phyloP scores from a whole-genome alignment of 2,113 vertebrate species.

The Psephotus haematonotus region DNA sequence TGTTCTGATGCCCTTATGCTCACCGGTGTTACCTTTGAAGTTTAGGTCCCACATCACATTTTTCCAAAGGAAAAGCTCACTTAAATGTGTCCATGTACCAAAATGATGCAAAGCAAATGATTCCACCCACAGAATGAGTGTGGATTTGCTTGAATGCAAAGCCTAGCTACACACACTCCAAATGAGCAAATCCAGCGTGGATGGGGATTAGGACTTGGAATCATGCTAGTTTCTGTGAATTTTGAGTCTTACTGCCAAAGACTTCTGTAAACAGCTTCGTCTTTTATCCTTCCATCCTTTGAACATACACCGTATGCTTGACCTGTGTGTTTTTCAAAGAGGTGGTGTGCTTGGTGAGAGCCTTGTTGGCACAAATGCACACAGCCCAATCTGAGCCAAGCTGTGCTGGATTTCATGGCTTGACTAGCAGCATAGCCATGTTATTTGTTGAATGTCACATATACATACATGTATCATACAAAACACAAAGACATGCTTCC shows the following conservation, averaged over 20 bases:
- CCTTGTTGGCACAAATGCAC: fast-evolving
- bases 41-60: neutral
- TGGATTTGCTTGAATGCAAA: neutral
- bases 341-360: neutral
- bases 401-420: neutral
- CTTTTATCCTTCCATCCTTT: constrained; percentile 13
- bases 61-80: neutral
- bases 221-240: neutral
- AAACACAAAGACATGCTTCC: neutral
- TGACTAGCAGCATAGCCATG: neutral
- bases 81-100: neutral
- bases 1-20: neutral
- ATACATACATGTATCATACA: fast-evolving
- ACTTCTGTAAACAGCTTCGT: neutral
- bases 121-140: neutral
- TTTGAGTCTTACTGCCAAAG: neutral
- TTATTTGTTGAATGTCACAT: too few relatives aligned
- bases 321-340: neutral
- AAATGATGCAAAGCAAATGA: fast-evolving
- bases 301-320: neutral
- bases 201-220: neutral
- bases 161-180: neutral
- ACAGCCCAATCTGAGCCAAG: neutral
- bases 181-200: neutral
- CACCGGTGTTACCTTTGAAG: neutral